Base-by-base conservation (phyloP, 2,888 invertebrate species). In the Brachypalpus laphriformis region DNA sequence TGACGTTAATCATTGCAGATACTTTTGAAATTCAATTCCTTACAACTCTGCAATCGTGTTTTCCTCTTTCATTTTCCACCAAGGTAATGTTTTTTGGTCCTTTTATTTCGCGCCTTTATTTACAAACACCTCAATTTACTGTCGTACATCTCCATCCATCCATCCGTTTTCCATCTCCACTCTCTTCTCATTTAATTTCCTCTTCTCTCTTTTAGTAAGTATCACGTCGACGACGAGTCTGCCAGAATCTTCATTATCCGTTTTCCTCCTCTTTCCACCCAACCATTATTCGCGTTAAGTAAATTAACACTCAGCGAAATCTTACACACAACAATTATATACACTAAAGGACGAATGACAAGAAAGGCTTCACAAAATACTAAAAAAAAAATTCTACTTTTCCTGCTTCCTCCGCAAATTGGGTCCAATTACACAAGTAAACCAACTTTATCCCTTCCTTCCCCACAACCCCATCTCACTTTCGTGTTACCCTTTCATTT, bases 221-320 rank as follows among this genome's bases (percentile, higher is more conserved):
- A 68, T 68, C 75, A 61, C 31, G 49, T 16, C 16, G 47, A 47
- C 40, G 40, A 40, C 40, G 40, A 40, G 34, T 45, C 59, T 61
- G 7, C 18, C 49, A 57, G 45, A 74, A 54, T 75, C 65, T 54
- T 66, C 66, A 80, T 80, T 80, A 75, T 80, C 45, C 72, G 56
- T 34, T 34, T 34, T 34, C 34, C 34, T 34, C 9, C 37, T 9
- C 45, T 16, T 6, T 42, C 51, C 34, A n/a, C n/a, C 40, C 14
- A 28, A 49, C 40, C 51, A 16, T n/a, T 61, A 4, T 56, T 31
- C 63, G 25, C 47, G 42, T 65, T 80, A 71, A 85, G 83, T 83
- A 83, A 78, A 83, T 83, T 83, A 83, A 80, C 74, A 83, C 83
- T 80, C 83, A 59, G 75, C 80, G 40, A 75, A 75, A 70, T 80